These are phyloP conservation scores for Pelecanoides urinatrix DNA, from an alignment of 2,113 vertebrate species.

Conservation along the genomic window DNA sequence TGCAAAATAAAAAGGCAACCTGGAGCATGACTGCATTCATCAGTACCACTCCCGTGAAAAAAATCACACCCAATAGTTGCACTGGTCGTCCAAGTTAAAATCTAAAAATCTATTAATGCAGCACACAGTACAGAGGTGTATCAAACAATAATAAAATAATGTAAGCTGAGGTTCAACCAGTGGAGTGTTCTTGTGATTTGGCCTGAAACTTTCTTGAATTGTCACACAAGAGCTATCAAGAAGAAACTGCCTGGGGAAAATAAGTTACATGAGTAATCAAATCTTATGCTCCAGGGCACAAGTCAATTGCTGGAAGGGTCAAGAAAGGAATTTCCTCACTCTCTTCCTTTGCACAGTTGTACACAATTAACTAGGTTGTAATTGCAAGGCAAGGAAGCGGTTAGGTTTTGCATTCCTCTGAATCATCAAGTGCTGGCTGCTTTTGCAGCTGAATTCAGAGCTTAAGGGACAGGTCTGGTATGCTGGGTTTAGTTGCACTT, in stretches of 20 bases:
- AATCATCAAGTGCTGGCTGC: not conserved
- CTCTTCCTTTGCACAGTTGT: slow-evolving; percentile 33
- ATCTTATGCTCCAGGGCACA: slow-evolving; percentile 43
- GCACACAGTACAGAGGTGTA: not conserved
- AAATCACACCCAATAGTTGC: not conserved
- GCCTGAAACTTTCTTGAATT: not conserved
- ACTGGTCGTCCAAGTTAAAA: not conserved
- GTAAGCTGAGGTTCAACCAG: not conserved
- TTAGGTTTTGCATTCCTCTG: slow-evolving; percentile 4
- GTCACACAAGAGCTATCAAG: not conserved
- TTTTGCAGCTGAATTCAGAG: not conserved
- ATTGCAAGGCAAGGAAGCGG: not conserved
- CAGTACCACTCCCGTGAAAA: not conserved
- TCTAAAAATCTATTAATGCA: not conserved
- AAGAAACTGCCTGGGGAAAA: slow-evolving; percentile 1
- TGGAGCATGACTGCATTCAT: not conserved
- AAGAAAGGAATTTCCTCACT: slow-evolving; percentile 50
- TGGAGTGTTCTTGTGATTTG: not conserved
- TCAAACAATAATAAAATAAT: not conserved
- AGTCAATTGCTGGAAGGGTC: slow-evolving; percentile 62
- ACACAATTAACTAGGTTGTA: slow-evolving; percentile 32
- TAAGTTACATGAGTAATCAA: slow-evolving; percentile 45
- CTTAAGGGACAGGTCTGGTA: not conserved
- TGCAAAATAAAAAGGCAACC: not conserved
- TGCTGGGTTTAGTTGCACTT: not conserved